Evolutionary conservation across 2,113 vertebrate species (phyloP), one percentile per base, ranked within the genome.

Genomic region (Myiopsitta monachus): DNA sequence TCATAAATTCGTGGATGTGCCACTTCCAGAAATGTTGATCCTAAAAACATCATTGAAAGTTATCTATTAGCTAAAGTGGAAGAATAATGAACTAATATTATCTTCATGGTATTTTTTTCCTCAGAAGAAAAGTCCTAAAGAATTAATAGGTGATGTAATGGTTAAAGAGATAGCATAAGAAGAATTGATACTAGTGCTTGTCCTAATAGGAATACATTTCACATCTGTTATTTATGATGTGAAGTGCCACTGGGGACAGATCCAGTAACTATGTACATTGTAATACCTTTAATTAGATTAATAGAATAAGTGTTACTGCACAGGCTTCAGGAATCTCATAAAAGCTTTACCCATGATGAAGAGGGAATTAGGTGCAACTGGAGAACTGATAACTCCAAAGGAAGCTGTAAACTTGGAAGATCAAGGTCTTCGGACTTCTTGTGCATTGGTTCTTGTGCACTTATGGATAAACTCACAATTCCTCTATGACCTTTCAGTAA

Each of bases 201-300:
- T 95, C 52, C 63, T 64, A n/a, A 1, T 26, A 83, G 59, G 51
- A 86, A 36, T 43, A 41, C 22, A 9, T 79, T 89, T 93, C 83
- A 88, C 55, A 64, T 91, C 63, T 88, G 89, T 88, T 95, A 83
- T 76, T 92, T 87, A 83, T 75, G 87, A 88, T 88, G 81, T 87
- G 68, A 70, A 55, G 64, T 84, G 69, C 76, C 92, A 70, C 19
- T 66, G 51, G 91, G 83, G 90, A 82, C 90, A 87, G 28, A 81
- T 73, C 49, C 46, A 87, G 38, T 87, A 88, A 76, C 89, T 87
- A 33, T 77, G 63, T 88, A 93, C 39, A 43, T 64, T 82, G 28
- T 67, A 92, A 86, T 95, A 87, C 63, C 68, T 94, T 95, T 95
- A 96, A 94, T 95, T 96, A 92, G 80, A 47, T 61, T 66, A 88